Conservation (phyloP, 2,113 vertebrate genomes). For the Hemiprocne comata region DNA sequence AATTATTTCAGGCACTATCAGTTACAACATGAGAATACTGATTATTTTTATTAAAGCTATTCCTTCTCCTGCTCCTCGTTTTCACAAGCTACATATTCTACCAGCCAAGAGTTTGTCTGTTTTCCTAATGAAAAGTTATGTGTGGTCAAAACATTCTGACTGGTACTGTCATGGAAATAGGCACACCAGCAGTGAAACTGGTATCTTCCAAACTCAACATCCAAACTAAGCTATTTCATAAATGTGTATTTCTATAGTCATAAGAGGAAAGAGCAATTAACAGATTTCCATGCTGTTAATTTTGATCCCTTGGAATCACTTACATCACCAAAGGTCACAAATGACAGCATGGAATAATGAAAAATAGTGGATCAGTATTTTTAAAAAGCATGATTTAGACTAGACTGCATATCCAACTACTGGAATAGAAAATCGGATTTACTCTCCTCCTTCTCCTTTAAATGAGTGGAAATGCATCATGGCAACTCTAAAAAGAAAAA, state of each 20-base stretch:
- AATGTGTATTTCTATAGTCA: background rate
- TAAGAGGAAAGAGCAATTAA: constrained; percentile 21
- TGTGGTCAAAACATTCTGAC: constrained; percentile 7
- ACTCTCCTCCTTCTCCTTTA: background rate
- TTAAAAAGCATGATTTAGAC: background rate
- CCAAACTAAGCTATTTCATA: constrained; percentile 21
- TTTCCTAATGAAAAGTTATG: constrained; percentile 6
- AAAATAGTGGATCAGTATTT: background rate
- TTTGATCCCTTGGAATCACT: background rate
- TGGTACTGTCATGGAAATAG: constrained; percentile 7
- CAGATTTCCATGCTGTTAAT: background rate
- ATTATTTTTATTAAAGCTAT: background rate
- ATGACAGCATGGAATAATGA: constrained; percentile 30
- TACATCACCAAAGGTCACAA: constrained; percentile 17
- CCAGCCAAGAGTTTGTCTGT: background rate
- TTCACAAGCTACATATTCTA: background rate
- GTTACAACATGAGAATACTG: background rate
- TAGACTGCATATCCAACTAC: background rate
- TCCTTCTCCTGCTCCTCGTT: background rate
- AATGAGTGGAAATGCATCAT: background rate
- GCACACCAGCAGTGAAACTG: background rate
- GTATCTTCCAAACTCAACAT: constrained; percentile 10
- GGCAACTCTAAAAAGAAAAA: background rate
- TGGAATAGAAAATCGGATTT: background rate
- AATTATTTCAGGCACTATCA: background rate